phyloP scores from a whole-genome alignment of 2,113 vertebrate genomes.

The Mionectes macconnelli region DNA sequence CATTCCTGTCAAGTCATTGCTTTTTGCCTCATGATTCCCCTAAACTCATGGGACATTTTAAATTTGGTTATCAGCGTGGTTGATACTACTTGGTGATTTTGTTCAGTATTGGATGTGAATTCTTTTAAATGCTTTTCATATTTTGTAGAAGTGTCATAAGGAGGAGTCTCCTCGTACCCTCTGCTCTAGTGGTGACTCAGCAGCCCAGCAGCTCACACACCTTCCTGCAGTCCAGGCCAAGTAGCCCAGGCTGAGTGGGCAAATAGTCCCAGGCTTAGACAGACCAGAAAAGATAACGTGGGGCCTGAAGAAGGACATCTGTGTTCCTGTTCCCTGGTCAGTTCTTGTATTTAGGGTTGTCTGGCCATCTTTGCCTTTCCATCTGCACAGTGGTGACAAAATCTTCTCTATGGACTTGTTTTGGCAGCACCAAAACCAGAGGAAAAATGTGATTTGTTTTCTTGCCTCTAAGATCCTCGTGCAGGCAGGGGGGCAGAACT shows the following conservation, averaged over 20 bases:
- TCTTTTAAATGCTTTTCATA: neutral
- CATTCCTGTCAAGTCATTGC: neutral
- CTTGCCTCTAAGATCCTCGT: neutral
- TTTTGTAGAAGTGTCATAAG: neutral
- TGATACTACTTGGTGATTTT: neutral
- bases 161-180: neutral
- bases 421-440: neutral
- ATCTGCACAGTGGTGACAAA: neutral
- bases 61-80: neutral
- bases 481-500: neutral
- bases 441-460: neutral
- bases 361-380: neutral
- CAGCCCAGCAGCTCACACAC: neutral
- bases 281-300: fast-evolving
- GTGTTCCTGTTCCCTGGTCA: neutral
- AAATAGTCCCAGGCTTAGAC: neutral
- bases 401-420: neutral
- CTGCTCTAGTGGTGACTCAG: neutral
- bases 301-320: neutral
- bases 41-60: neutral
- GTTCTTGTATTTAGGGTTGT: neutral
- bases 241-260: neutral
- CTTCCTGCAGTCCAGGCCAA: neutral
- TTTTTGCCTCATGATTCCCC: neutral
- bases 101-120: neutral